Percentiles rank a stretch among this genome's conserved stretches.
These are phyloP conservation scores for Chinchilla lanigera DNA, from an alignment of 2,113 vertebrate species.

Conservation along the genomic window DNA sequence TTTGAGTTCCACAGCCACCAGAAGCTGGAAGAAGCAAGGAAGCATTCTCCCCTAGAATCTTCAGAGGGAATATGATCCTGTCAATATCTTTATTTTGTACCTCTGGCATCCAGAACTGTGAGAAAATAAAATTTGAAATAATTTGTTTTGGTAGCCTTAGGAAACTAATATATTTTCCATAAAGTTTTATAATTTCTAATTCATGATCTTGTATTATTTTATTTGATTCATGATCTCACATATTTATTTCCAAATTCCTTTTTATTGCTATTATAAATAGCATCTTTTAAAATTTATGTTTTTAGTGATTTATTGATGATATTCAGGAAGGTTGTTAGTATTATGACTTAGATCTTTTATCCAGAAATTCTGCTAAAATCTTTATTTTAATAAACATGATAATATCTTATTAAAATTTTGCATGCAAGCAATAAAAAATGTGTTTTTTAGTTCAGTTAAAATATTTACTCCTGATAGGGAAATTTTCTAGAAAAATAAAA, in stretches of 20 bases:
- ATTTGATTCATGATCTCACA: no score
- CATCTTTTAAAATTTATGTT: constrained; percentile 20
- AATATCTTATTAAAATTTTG: constrained; percentile 18
- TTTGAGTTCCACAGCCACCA: background rate
- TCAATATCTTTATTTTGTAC: background rate
- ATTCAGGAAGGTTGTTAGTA: background rate
- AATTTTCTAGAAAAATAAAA: constrained; percentile 3
- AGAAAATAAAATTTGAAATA: background rate
- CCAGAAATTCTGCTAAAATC: constrained; percentile 31
- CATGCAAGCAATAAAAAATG: background rate
- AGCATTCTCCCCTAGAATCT: background rate
- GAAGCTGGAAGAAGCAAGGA: background rate
- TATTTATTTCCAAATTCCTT: background rate
- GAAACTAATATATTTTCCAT: background rate
- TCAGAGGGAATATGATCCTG: background rate
- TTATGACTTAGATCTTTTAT: background rate
- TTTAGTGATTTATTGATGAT: background rate
- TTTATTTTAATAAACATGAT: background rate
- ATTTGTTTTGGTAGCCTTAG: background rate
- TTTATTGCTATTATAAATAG: background rate
- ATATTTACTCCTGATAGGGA: background rate
- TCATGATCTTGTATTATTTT: background rate
- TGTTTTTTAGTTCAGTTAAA: background rate
- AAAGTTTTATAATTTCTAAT: constrained; percentile 1
- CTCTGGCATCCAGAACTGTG: background rate